Percentiles rank a stretch among this genome's conserved stretches.
These are phyloP conservation scores for Echeneis naucrates DNA, from an alignment of 2,797 vertebrate genomes.

Conservation along the genomic window DNA sequence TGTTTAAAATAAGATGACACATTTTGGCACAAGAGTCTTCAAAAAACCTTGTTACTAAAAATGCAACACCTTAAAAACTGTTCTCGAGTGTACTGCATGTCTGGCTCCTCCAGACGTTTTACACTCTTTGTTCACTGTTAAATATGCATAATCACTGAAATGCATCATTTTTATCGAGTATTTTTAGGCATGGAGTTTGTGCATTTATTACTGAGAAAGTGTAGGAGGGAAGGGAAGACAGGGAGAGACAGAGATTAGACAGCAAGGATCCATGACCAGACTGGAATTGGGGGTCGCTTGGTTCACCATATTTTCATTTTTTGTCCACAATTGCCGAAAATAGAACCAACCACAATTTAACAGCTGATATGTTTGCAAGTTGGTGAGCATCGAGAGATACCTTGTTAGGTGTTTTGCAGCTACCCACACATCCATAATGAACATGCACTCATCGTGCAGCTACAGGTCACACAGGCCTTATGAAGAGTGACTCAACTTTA, in stretches of 20 bases:
- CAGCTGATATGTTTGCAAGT: neutral
- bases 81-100: neutral
- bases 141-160: too few relatives aligned
- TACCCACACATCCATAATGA: neutral
- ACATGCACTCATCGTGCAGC: neutral
- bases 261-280: neutral
- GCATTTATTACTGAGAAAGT: neutral
- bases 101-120: neutral
- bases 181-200: neutral
- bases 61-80: neutral
- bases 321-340: neutral
- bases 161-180: neutral
- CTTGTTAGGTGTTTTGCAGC: neutral
- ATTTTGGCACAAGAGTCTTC: neutral
- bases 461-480: conserved; percentile 5
- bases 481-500: conserved; percentile 35
- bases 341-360: neutral
- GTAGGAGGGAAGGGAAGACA: neutral
- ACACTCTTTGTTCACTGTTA: neutral
- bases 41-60: neutral
- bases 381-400: neutral
- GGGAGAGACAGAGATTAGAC: neutral
- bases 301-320: neutral
- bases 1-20: neutral
- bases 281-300: neutral